Evolutionary conservation across 2,888 invertebrate species (phyloP).

Genomic region (Acleris literana): DNA sequence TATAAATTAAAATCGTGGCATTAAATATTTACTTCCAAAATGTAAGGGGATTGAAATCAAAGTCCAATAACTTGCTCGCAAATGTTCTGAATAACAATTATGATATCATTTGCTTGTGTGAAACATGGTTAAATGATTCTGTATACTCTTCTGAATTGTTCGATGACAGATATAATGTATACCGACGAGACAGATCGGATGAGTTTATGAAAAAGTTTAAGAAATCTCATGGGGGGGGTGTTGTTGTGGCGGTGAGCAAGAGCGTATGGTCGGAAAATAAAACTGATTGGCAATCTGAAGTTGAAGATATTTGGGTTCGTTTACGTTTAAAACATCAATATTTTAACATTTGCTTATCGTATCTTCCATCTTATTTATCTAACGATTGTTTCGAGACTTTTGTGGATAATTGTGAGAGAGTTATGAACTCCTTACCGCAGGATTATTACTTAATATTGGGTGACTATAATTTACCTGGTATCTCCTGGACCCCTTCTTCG

Average conservation of each 20-base stretch:
- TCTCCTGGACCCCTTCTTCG: background rate
- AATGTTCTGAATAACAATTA: slow-evolving; percentile 18
- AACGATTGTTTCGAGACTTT: background rate
- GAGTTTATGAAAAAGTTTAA: slow-evolving; percentile 6
- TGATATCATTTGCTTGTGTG: slow-evolving; percentile 18
- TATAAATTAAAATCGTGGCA: background rate
- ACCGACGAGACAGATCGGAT: slow-evolving; percentile 18
- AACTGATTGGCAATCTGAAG: background rate
- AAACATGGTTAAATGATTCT: slow-evolving; percentile 21
- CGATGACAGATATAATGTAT: slow-evolving; percentile 26
- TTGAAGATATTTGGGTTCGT: too few species aligned
- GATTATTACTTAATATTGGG: background rate
- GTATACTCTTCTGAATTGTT: slow-evolving; percentile 16
- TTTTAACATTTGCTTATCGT: background rate
- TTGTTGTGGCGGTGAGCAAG: slow-evolving; percentile 14
- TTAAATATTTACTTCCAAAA: slow-evolving; percentile 27
- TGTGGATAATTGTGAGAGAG: background rate
- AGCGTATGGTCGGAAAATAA: background rate
- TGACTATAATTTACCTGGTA: slow-evolving; percentile 4
- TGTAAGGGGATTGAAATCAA: slow-evolving; percentile 17
- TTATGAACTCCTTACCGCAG: background rate
- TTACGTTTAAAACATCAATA: too few species aligned
- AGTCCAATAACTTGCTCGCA: slow-evolving; percentile 3
- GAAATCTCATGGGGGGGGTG: slow-evolving; percentile 20
- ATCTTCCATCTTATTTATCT: background rate